A percentile compares a stretch with the other conserved stretches of the same genome.
phyloP scores from a whole-genome alignment of 2,888 invertebrate species.

The Allacma fusca region DNA sequence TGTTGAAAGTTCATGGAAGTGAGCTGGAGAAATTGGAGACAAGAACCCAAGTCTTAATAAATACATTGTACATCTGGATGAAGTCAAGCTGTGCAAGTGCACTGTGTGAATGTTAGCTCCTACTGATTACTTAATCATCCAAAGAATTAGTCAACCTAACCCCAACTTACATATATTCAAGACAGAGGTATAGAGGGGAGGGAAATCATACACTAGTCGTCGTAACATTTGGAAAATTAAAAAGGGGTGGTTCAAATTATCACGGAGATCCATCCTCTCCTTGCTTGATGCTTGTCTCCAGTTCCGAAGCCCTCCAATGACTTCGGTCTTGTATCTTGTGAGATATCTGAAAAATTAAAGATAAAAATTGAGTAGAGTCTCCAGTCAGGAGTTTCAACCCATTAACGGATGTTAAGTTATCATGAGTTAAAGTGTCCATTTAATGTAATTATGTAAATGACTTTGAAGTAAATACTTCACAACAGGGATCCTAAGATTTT shows the following conservation, averaged over 20 bases:
- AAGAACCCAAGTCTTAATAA: too few relatives aligned
- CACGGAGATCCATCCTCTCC: background rate
- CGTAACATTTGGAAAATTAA: slow-evolving; percentile 25
- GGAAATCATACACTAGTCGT: slow-evolving; percentile 18
- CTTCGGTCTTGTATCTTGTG: slow-evolving; percentile 15
- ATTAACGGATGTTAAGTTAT: too few relatives aligned
- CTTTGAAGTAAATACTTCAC: background rate
- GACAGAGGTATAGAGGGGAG: background rate
- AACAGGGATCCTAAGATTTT: background rate
- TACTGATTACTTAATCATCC: too few relatives aligned
- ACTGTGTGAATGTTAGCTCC: too few relatives aligned
- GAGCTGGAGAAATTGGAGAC: too few relatives aligned
- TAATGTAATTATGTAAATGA: too few relatives aligned
- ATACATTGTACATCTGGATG: too few relatives aligned
- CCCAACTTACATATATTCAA: background rate
- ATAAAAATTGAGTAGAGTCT: background rate
- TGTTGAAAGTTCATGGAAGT: too few relatives aligned
- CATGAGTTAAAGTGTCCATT: too few relatives aligned
- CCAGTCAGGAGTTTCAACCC: too few relatives aligned
- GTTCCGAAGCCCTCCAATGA: background rate
- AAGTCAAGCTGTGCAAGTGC: too few relatives aligned
- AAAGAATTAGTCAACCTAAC: too few relatives aligned
- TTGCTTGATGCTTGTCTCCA: background rate
- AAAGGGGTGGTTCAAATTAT: slow-evolving; percentile 1
- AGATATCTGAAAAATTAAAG: slow-evolving; percentile 1